A percentile compares a stretch with the other conserved stretches of the same genome.
phyloP scores from a whole-genome alignment of 2,888 invertebrate genomes.

The Habroteleia sp. region DNA sequence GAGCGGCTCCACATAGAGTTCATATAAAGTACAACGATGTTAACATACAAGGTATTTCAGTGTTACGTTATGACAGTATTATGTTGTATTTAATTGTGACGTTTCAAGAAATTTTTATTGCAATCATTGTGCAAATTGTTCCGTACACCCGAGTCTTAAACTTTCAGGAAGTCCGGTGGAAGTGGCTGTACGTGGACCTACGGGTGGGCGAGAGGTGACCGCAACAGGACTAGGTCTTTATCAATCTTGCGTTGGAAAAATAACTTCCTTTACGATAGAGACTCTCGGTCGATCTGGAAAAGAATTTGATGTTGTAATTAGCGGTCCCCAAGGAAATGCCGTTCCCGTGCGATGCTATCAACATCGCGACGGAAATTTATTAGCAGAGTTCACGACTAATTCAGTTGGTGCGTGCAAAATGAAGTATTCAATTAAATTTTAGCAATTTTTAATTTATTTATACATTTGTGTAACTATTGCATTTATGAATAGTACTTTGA shows the following conservation, averaged over 20 bases:
- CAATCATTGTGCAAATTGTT: too few species aligned
- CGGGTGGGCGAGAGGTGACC: constrained; percentile 87
- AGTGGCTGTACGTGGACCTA: constrained; percentile 84
- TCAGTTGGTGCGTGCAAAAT: constrained; percentile 84
- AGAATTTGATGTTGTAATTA: constrained; percentile 95
- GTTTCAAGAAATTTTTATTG: too few species aligned
- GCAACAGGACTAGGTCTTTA: constrained; percentile 92
- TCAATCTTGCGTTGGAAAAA: constrained; percentile 90
- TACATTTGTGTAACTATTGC: too few species aligned
- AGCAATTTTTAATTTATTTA: too few species aligned
- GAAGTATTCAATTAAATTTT: not conserved
- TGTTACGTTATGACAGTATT: too few species aligned
- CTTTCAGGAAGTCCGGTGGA: constrained; percentile 83
- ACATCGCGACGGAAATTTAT: constrained; percentile 96
- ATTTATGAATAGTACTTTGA: too few species aligned
- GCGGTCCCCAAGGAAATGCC: constrained; percentile 89
- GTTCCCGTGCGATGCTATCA: constrained; percentile 96
- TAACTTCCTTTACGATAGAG: constrained; percentile 93
- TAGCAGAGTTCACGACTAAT: constrained; percentile 95
- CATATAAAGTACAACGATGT: constrained; percentile 93
- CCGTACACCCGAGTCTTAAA: not conserved
- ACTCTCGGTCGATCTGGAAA: constrained; percentile 91
- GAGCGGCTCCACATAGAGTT: constrained; percentile 93
- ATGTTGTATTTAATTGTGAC: too few species aligned
- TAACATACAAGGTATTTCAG: constrained; percentile 85